Conservation (phyloP, 2,113 vertebrate species). For the Myiopsitta monachus region DNA sequence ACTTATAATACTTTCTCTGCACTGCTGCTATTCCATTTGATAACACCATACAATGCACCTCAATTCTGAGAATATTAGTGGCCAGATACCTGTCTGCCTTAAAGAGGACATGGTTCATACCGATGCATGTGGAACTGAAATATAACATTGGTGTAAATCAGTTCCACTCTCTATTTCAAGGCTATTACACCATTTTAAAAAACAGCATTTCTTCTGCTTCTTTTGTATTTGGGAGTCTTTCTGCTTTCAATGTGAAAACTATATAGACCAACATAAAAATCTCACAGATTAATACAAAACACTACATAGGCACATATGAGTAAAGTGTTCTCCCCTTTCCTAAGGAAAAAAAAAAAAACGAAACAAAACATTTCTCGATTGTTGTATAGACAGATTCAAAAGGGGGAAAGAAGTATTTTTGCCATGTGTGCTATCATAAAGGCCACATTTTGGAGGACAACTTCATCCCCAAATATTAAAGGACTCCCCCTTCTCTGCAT, state of each 20-base stretch:
- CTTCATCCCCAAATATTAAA: not conserved
- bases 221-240: not conserved
- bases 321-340: not conserved
- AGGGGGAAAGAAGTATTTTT: not conserved
- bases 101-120: slow-evolving; percentile 25
- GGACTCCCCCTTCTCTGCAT: not conserved
- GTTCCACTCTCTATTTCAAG: slow-evolving; percentile 8
- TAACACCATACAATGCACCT: slow-evolving; percentile 33
- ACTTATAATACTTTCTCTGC: slow-evolving; percentile 38
- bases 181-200: not conserved
- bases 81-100: slow-evolving; percentile 32
- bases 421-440: not conserved
- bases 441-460: not conserved
- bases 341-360: not conserved
- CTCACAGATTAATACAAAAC: not conserved
- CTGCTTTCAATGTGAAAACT: not conserved
- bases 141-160: not conserved
- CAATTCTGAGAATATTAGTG: slow-evolving; percentile 22
- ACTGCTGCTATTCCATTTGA: slow-evolving; percentile 49
- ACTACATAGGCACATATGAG: not conserved
- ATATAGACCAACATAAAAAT: not conserved
- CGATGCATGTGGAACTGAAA: not conserved
- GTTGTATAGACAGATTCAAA: not conserved
- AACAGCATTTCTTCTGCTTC: not conserved
- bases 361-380: not conserved